Conservation (phyloP, 2,797 vertebrate species). For the Octomys mimax region DNA sequence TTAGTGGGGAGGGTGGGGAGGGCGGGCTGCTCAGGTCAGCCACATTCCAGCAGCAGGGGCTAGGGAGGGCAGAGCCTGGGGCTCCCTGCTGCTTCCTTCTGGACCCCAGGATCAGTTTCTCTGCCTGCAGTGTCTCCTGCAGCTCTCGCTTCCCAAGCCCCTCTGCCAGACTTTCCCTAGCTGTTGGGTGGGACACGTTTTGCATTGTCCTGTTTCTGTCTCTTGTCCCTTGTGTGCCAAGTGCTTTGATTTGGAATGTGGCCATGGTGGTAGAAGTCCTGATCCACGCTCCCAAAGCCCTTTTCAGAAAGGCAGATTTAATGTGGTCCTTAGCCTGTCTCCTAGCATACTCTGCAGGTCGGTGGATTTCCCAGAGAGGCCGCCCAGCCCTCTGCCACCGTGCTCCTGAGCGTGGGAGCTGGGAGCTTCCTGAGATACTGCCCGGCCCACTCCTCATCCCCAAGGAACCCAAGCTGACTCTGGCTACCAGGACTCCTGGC, state of each 20-base stretch:
- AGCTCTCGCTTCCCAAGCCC: neutral
- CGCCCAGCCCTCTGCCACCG: too few relatives aligned
- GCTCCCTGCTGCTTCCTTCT: neutral
- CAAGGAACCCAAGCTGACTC: neutral
- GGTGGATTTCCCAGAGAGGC: neutral
- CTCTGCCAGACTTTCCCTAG: fast-evolving
- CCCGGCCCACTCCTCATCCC: neutral
- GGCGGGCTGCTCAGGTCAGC: neutral
- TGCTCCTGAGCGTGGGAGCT: neutral
- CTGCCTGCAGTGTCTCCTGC: neutral
- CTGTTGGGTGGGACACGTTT: fast-evolving
- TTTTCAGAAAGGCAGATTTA: neutral
- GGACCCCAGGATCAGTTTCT: neutral
- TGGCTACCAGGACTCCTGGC: neutral
- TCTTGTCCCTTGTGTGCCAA: neutral
- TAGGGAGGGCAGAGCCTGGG: neutral
- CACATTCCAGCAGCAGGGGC: neutral
- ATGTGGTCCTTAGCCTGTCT: neutral
- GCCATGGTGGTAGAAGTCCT: neutral
- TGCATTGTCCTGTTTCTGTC: fast-evolving
- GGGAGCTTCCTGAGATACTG: neutral
- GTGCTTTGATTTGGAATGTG: neutral
- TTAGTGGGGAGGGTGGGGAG: too few relatives aligned
- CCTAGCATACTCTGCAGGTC: neutral
- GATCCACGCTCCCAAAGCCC: neutral